These are phyloP conservation scores for Dryobates pubescens DNA, from an alignment of 2,797 vertebrate genomes.

Conservation along the genomic window DNA sequence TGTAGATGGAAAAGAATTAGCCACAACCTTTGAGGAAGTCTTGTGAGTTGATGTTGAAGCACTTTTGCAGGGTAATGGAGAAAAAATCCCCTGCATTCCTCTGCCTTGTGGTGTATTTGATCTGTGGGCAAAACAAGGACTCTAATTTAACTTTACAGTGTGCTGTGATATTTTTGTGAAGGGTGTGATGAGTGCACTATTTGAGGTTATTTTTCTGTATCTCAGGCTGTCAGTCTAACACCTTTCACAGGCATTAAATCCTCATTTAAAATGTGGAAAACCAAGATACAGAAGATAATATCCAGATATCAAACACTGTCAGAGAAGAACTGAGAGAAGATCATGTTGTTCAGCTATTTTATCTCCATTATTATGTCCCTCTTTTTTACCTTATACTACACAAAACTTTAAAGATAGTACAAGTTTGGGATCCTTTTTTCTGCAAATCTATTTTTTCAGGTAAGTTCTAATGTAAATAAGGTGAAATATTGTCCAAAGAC, in stretches of 20 bases:
- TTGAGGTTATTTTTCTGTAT: slow-evolving; percentile 22
- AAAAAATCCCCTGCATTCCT: slow-evolving; percentile 51
- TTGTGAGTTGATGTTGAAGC: slow-evolving; percentile 1
- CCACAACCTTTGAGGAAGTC: slow-evolving; percentile 49
- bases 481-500: background rate
- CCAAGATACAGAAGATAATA: background rate
- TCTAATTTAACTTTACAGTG: slow-evolving; percentile 44
- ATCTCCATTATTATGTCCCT: background rate
- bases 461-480: background rate
- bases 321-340: background rate
- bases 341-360: background rate
- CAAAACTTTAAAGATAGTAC: background rate
- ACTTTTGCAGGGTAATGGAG: background rate
- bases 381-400: background rate
- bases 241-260: slow-evolving; percentile 20
- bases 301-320: background rate
- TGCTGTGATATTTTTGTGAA: slow-evolving; percentile 54
- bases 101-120: slow-evolving; percentile 45
- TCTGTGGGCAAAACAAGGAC: slow-evolving; percentile 40
- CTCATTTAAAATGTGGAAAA: background rate
- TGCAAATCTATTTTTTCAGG: background rate
- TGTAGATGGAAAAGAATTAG: background rate
- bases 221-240: slow-evolving; percentile 19
- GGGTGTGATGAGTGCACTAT: background rate
- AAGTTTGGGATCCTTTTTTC: background rate